A percentile compares a stretch with the other conserved stretches of the same genome.
Conservation (phyloP, 2,797 vertebrate species). For the Vipera ursinii region DNA sequence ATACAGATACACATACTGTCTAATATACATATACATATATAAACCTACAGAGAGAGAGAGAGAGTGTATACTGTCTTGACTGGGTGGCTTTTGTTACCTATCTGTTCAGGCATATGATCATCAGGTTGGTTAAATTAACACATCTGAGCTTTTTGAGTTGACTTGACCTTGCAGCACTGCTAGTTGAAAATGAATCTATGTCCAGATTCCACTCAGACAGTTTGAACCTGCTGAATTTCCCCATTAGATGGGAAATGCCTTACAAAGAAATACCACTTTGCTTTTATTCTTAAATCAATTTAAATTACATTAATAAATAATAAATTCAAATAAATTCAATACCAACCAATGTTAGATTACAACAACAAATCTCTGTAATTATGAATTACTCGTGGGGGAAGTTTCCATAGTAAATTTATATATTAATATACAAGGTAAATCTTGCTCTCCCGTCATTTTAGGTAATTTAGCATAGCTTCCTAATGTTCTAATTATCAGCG, state of each 20-base stretch:
- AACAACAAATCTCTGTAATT: too few relatives aligned
- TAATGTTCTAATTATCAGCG: neutral
- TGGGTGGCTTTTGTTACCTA: neutral
- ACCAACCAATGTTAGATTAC: too few relatives aligned
- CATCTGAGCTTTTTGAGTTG: too few relatives aligned
- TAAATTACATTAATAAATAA: too few relatives aligned
- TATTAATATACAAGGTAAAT: neutral
- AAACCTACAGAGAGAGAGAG: too few relatives aligned
- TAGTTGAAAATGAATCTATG: neutral
- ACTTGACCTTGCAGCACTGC: neutral
- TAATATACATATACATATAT: too few relatives aligned
- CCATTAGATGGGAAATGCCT: neutral
- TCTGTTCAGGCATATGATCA: too few relatives aligned
- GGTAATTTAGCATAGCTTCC: neutral
- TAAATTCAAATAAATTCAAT: neutral
- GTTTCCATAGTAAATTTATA: neutral
- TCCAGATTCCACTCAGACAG: neutral
- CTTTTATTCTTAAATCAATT: neutral
- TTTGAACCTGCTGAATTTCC: neutral
- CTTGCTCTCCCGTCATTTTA: neutral
- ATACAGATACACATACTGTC: too few relatives aligned
- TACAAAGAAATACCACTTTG: neutral
- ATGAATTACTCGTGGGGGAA: too few relatives aligned
- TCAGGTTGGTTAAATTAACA: too few relatives aligned
- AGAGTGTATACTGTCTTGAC: too few relatives aligned